These are phyloP conservation scores for Dryobates pubescens DNA, from an alignment of 2,797 vertebrate genomes.

Conservation along the genomic window DNA sequence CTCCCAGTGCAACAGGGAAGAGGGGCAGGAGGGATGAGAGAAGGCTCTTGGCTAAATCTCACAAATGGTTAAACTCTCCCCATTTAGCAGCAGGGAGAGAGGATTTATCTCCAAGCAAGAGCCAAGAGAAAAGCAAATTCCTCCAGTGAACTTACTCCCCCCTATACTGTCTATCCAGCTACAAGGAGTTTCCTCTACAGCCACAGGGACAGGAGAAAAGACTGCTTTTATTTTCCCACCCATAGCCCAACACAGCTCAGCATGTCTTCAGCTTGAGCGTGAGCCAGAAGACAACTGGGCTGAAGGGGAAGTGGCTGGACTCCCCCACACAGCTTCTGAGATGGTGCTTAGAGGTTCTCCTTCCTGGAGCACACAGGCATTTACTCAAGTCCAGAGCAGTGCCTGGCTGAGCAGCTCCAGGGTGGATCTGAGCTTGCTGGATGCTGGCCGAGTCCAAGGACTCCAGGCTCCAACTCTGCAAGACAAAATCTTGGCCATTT, in stretches of 20 bases:
- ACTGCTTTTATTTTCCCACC: constrained; percentile 28
- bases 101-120: not conserved
- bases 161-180: not conserved
- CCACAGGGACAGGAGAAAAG: constrained; percentile 24
- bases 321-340: not conserved
- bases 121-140: constrained; percentile 30
- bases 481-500: not conserved
- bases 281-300: not conserved
- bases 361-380: not conserved
- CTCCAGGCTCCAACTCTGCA: not conserved
- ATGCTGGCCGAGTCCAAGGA: not conserved
- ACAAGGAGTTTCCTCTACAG: not conserved
- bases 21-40: not conserved
- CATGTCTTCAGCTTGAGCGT: not conserved
- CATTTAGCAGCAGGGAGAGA: not conserved
- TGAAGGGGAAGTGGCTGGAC: constrained; percentile 20
- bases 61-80: not conserved
- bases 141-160: not conserved
- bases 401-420: not conserved
- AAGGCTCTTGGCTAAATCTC: not conserved
- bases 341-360: not conserved
- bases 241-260: not conserved
- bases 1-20: not conserved
- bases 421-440: not conserved
- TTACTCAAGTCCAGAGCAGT: not conserved